Conservation (phyloP, 2,113 vertebrate species). For the Labeo rohita region DNA sequence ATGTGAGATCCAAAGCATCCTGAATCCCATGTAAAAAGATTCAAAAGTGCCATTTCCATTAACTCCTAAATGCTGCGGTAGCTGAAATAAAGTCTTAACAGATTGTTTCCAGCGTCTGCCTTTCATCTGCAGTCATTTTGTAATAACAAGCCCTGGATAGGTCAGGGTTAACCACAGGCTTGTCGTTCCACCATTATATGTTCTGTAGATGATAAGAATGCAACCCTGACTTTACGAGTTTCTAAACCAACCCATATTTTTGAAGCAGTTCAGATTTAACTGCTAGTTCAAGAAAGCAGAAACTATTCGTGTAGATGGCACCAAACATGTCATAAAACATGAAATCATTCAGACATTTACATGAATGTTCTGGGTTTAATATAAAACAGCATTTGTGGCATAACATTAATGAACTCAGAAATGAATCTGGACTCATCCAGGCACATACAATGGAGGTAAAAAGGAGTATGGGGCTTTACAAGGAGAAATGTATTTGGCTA, state of each 20-base stretch:
- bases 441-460: not conserved
- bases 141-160: constrained; percentile 63
- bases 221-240: not conserved
- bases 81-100: not conserved
- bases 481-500: not conserved
- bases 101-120: constrained; percentile 43
- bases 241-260: not conserved
- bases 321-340: not conserved
- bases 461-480: not conserved
- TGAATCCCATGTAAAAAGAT: not conserved
- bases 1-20: not conserved
- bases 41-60: not conserved
- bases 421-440: not conserved
- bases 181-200: constrained; percentile 71
- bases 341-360: not conserved
- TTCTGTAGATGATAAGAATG: constrained; percentile 62
- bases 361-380: not conserved
- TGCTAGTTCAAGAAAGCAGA: not conserved
- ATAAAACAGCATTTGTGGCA: not conserved
- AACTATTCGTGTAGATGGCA: not conserved
- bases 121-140: constrained; percentile 69
- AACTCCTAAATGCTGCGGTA: not conserved
- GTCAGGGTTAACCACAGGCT: constrained; percentile 72
- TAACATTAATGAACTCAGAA: not conserved
- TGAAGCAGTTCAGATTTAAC: not conserved